Conservation (phyloP, 1,140 invertebrate genomes). For the Oncopodura yosiiana region DNA sequence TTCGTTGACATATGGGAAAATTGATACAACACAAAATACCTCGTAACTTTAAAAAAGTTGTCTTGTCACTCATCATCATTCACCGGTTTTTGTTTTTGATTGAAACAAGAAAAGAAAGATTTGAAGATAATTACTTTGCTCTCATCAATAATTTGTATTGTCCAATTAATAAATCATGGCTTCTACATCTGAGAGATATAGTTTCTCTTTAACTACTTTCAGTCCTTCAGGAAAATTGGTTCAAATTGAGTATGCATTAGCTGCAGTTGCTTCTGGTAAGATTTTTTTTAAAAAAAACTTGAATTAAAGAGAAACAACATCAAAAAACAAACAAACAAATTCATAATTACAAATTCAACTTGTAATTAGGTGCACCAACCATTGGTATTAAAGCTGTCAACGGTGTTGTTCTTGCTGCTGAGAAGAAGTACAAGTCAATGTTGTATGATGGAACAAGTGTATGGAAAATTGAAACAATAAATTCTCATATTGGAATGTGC, state of each 20-base stretch:
- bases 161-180: slow-evolving; percentile 31
- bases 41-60: too few relatives aligned
- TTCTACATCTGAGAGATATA: slow-evolving; percentile 78
- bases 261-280: slow-evolving; percentile 95
- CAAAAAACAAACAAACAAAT: too few relatives aligned
- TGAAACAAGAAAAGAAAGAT: too few relatives aligned
- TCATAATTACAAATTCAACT: too few relatives aligned
- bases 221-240: slow-evolving; percentile 99
- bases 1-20: too few relatives aligned
- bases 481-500: slow-evolving; percentile 93
- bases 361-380: slow-evolving; percentile 96
- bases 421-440: slow-evolving; percentile 96
- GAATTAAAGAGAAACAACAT: too few relatives aligned
- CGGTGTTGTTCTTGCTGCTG: slow-evolving; percentile 94
- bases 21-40: too few relatives aligned
- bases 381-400: slow-evolving; percentile 95
- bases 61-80: too few relatives aligned
- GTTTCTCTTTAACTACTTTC: slow-evolving; percentile 96
- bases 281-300: too few relatives aligned
- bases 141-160: too few relatives aligned
- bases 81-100: too few relatives aligned
- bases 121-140: too few relatives aligned
- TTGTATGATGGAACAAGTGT: slow-evolving; percentile 94
- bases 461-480: slow-evolving; percentile 91
- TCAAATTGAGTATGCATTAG: slow-evolving; percentile 99